Evolutionary conservation across 1,140 invertebrate species (phyloP).

Genomic region (Conopomorpha cramerella): DNA sequence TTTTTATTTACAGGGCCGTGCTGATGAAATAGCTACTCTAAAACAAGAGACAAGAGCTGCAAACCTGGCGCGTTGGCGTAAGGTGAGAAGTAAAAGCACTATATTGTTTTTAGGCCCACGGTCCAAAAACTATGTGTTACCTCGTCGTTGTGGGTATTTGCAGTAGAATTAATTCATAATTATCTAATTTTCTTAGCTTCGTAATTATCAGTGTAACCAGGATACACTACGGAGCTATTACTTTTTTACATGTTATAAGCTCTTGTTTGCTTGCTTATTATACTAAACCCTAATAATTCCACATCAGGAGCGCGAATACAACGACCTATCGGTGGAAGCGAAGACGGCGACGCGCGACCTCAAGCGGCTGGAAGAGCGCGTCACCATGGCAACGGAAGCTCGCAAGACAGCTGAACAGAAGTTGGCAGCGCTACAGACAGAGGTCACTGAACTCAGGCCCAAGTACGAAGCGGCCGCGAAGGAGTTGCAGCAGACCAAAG

Average conservation of each 20-base stretch:
- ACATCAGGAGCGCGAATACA: constrained; percentile 44
- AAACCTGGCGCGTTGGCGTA: constrained; percentile 68
- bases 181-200: too few species aligned
- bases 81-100: too few species aligned
- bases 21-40: constrained; percentile 65
- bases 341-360: constrained; percentile 32
- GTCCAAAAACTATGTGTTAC: too few species aligned
- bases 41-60: constrained; percentile 67
- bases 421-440: constrained; percentile 15
- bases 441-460: constrained; percentile 22
- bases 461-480: constrained; percentile 21
- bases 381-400: constrained; percentile 17
- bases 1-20: constrained; percentile 22
- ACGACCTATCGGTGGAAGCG: constrained; percentile 29
- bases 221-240: too few species aligned
- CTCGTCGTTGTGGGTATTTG: too few species aligned
- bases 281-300: too few species aligned
- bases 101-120: too few species aligned
- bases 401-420: constrained; percentile 30
- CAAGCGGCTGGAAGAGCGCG: constrained; percentile 33
- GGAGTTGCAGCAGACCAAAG: constrained; percentile 16
- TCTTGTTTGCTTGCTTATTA: too few species aligned
- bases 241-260: too few species aligned
- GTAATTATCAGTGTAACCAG: too few species aligned
- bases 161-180: too few species aligned